These are phyloP conservation scores for Tetranychus urticae DNA, from an alignment of 1,140 invertebrate species.

Conservation along the genomic window DNA sequence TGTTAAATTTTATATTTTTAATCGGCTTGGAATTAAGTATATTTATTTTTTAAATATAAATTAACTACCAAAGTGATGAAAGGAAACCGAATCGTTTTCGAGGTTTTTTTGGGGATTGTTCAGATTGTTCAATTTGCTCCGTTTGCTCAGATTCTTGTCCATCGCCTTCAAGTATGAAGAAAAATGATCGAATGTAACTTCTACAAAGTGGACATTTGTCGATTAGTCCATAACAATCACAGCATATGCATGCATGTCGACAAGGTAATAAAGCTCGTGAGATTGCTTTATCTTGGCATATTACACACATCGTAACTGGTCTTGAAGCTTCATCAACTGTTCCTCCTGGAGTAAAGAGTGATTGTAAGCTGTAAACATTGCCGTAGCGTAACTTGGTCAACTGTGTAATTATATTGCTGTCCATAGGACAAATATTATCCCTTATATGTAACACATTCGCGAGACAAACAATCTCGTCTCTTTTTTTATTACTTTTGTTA, in stretches of 20 bases:
- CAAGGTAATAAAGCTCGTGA: constrained; percentile 53
- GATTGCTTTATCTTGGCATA: constrained; percentile 45
- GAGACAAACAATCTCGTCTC: constrained; percentile 17
- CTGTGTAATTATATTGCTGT: constrained; percentile 47
- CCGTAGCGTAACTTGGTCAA: constrained; percentile 57
- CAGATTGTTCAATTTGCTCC: too few species aligned
- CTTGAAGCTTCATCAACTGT: constrained; percentile 26
- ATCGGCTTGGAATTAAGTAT: too few species aligned
- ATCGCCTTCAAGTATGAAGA: constrained; percentile 15
- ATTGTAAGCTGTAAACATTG: constrained; percentile 25
- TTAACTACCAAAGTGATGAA: too few species aligned
- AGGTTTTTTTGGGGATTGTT: too few species aligned
- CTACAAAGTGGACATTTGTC: constrained; percentile 59
- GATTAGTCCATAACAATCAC: constrained; percentile 40
- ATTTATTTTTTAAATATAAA: too few species aligned
- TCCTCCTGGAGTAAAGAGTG: constrained; percentile 20
- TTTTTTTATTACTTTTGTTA: neutral
- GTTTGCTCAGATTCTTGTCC: too few species aligned
- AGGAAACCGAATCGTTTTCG: too few species aligned
- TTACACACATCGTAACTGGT: constrained; percentile 38
- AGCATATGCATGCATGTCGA: constrained; percentile 56
- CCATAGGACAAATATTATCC: constrained; percentile 44
- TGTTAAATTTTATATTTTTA: too few species aligned
- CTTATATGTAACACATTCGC: constrained; percentile 53
- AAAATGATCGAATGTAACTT: constrained; percentile 48